Percentiles rank a stretch among this genome's conserved stretches.
These are phyloP conservation scores for Chrysocyon brachyurus DNA, from an alignment of 2,797 vertebrate species.

Conservation along the genomic window DNA sequence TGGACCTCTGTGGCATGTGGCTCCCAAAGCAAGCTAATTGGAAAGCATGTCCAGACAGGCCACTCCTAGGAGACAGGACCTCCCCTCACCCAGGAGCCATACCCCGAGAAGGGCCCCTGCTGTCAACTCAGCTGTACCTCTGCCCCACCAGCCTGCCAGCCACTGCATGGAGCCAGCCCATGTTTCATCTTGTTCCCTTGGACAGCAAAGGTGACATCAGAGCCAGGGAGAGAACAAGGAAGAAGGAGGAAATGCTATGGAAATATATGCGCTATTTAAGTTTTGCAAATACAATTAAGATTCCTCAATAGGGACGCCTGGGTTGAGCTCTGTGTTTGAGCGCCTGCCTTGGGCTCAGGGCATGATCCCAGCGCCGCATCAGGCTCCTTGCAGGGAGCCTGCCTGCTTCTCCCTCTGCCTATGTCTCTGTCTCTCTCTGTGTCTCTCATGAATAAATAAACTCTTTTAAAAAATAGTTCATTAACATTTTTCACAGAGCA, in stretches of 20 bases:
- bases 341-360: no score
- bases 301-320: background rate
- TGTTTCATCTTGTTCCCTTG: background rate
- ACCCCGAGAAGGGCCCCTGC: background rate
- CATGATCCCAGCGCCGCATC: no score
- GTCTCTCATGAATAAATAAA: no score
- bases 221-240: background rate
- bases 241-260: background rate
- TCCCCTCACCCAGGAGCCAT: background rate
- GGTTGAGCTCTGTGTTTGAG: no score
- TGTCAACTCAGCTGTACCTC: background rate
- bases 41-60: background rate
- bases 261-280: slow-evolving; percentile 38
- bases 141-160: background rate
- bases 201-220: background rate
- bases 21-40: background rate
- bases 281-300: slow-evolving; percentile 48
- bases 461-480: background rate
- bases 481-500: background rate
- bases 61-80: background rate
- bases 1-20: background rate
- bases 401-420: no score
- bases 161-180: fast-evolving
- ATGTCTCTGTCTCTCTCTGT: no score
- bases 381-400: no score